phyloP scores from a whole-genome alignment of 2,797 vertebrate genomes.

The Neolamprologus multifasciatus region DNA sequence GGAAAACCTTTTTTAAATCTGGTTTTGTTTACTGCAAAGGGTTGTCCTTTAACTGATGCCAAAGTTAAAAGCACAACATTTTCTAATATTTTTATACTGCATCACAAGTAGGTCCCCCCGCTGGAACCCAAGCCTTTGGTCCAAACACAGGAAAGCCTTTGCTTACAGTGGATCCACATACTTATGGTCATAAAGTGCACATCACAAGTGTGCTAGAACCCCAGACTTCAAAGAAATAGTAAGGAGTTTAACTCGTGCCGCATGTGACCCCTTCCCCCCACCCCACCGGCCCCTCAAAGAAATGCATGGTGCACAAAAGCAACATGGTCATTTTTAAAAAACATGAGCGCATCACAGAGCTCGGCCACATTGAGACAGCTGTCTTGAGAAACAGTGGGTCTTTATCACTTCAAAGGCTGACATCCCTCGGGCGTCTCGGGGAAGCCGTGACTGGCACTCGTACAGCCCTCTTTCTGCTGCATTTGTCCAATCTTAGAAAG shows the following conservation, averaged over 20 bases:
- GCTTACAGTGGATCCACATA: background rate
- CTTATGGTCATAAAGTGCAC: background rate
- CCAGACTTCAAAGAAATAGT: slow-evolving; percentile 1
- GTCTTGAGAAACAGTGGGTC: slow-evolving; percentile 56
- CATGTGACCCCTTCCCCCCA: background rate
- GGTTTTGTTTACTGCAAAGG: background rate
- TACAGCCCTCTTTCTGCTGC: slow-evolving; percentile 57
- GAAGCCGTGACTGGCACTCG: slow-evolving; percentile 62
- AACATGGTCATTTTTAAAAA: slow-evolving; percentile 48
- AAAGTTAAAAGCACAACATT: background rate
- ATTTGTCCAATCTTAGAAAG: slow-evolving; percentile 73
- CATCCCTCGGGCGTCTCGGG: slow-evolving; percentile 56
- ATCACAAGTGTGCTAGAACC: background rate
- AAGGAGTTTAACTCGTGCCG: slow-evolving; percentile 6
- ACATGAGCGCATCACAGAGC: slow-evolving; percentile 59
- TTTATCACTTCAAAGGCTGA: slow-evolving; percentile 72
- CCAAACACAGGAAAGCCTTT: background rate
- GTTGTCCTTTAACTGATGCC: background rate
- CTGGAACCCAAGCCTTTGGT: background rate
- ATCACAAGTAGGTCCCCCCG: background rate
- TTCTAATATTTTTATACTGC: background rate
- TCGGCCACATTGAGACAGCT: slow-evolving; percentile 41
- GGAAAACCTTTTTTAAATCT: background rate
- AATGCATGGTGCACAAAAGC: slow-evolving; percentile 6
- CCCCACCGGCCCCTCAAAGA: background rate